Evolutionary conservation across 2,888 invertebrate species (phyloP).

Genomic region (Frankliniella intonsa): DNA sequence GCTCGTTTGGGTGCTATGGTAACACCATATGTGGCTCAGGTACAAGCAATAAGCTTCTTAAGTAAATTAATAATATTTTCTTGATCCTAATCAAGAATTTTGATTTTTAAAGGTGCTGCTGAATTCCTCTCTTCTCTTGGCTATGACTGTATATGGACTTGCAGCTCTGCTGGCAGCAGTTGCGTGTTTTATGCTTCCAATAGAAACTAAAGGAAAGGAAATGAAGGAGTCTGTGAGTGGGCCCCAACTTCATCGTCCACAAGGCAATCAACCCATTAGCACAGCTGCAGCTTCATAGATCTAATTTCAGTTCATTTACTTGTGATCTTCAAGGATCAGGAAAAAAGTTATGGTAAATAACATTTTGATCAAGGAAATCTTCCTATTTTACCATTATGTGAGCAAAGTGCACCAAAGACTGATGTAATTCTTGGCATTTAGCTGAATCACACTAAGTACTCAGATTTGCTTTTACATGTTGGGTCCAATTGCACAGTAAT

Average conservation of each 20-base stretch:
- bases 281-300: background rate
- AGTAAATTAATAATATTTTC: background rate
- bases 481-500: no score
- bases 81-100: background rate
- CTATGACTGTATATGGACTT: slow-evolving; percentile 71
- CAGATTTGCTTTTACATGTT: no score
- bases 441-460: background rate
- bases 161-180: slow-evolving; percentile 70
- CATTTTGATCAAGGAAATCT: background rate
- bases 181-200: slow-evolving; percentile 74
- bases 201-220: slow-evolving; percentile 76
- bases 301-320: no score
- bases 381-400: background rate
- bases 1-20: slow-evolving; percentile 89
- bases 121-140: slow-evolving; percentile 66
- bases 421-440: background rate
- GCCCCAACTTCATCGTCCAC: slow-evolving; percentile 36
- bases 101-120: slow-evolving; percentile 58
- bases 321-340: no score
- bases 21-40: slow-evolving; percentile 92
- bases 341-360: background rate
- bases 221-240: slow-evolving; percentile 53
- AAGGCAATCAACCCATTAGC: background rate
- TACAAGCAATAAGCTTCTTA: slow-evolving; percentile 42
- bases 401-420: slow-evolving; percentile 1